These are phyloP conservation scores for Petrophora chlorosata DNA, from an alignment of 2,888 invertebrate species.

Conservation along the genomic window DNA sequence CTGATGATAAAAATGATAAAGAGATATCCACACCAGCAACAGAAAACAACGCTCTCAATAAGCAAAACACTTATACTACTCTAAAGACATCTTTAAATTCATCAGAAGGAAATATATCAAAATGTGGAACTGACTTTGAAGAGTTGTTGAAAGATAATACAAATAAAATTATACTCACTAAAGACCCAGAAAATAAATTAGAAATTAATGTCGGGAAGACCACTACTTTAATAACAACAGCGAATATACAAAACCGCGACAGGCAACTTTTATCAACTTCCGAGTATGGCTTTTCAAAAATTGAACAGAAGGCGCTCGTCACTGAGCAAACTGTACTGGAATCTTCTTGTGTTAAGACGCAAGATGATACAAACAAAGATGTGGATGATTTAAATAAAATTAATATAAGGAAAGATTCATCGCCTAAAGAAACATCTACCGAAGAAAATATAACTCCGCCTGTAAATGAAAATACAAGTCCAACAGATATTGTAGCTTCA, in stretches of 20 bases:
- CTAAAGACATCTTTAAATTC: conserved; percentile 31
- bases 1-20: conserved; percentile 35
- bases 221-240: conserved; percentile 50
- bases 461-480: not conserved
- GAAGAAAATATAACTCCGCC: not conserved
- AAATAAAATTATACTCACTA: conserved; percentile 76
- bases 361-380: conserved; percentile 4
- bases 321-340: not conserved
- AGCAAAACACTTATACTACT: conserved; percentile 40
- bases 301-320: conserved; percentile 18
- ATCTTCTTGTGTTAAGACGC: conserved; percentile 1
- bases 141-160: conserved; percentile 78
- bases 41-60: conserved; percentile 39
- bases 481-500: conserved; percentile 1
- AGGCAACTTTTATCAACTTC: conserved; percentile 27
- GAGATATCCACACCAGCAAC: conserved; percentile 5
- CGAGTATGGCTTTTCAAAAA: conserved; percentile 35
- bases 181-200: conserved; percentile 70
- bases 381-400: not conserved
- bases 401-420: not conserved
- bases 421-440: conserved; percentile 1
- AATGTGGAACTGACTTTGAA: conserved; percentile 80
- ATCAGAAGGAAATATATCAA: conserved; percentile 47
- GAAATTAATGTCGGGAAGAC: conserved; percentile 72
- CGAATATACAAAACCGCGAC: conserved; percentile 43